A percentile compares a stretch with the other conserved stretches of the same genome.
phyloP scores from a whole-genome alignment of 2,113 vertebrate species.

The Limanda limanda region DNA sequence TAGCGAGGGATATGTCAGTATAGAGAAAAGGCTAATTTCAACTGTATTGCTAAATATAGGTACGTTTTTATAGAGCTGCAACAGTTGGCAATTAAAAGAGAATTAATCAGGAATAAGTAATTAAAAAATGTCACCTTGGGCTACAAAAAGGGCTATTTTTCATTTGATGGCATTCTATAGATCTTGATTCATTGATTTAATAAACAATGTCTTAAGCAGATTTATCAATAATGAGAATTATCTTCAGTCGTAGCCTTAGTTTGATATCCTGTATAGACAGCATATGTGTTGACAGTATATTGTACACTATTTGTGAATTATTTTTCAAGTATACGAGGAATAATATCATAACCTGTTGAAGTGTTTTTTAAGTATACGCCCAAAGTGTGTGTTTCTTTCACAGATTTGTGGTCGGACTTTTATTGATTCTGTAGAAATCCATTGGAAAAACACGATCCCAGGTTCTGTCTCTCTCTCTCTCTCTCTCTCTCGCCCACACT shows the following conservation, averaged over 20 bases:
- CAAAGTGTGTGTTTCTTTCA: background rate
- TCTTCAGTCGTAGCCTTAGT: background rate
- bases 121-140: background rate
- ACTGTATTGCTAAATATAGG: no score
- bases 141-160: background rate
- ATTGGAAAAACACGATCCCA: background rate
- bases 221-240: background rate
- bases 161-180: background rate
- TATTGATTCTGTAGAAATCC: conserved; percentile 18
- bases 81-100: background rate
- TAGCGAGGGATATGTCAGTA: background rate
- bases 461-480: conserved; percentile 11
- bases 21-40: background rate
- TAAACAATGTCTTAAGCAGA: background rate
- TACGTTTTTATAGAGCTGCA: no score
- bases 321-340: no score
- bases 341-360: background rate
- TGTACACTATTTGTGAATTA: background rate
- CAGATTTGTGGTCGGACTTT: background rate
- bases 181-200: background rate
- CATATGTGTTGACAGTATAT: background rate
- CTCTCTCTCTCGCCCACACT: conserved; percentile 12
- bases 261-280: background rate
- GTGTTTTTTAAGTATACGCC: background rate
- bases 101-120: no score